Percentiles rank a stretch among this genome's conserved stretches.
Evolutionary conservation across 2,113 vertebrate genomes (phyloP).

Genomic region (Ardeotis arabs): DNA sequence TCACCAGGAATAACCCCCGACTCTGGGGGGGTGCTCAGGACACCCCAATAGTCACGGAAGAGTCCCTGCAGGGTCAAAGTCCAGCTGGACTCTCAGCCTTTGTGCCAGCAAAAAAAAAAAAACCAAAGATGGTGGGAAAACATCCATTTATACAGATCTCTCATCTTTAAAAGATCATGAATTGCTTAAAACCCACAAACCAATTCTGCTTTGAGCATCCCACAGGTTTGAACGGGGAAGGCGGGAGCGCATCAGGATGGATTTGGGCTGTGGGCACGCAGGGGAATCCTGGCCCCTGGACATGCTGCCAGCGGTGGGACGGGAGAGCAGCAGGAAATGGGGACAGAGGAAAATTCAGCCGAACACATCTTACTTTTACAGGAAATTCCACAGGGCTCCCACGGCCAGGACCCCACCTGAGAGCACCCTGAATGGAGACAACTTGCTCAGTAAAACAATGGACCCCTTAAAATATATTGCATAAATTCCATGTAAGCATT

Average conservation of each 20-base stretch:
- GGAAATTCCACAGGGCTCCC: neutral
- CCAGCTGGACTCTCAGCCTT: neutral
- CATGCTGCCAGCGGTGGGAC: accelerated
- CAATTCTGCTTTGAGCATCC: neutral
- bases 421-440: neutral
- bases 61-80: neutral
- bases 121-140: neutral
- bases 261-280: neutral
- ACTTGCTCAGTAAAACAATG: neutral
- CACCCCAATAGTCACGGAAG: neutral
- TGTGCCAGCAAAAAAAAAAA: neutral
- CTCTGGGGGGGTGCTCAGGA: neutral
- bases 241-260: accelerated
- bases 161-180: neutral
- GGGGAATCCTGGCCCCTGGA: neutral
- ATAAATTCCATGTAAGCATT: neutral
- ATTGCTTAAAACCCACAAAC: neutral
- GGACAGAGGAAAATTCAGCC: neutral
- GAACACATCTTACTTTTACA: neutral
- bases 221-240: neutral
- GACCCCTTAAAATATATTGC: neutral
- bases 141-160: neutral
- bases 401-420: neutral
- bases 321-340: neutral
- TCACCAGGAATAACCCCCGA: neutral